A percentile compares a stretch with the other conserved stretches of the same genome.
Evolutionary conservation across 2,113 vertebrate species (phyloP).

Genomic region (Nestor notabilis): DNA sequence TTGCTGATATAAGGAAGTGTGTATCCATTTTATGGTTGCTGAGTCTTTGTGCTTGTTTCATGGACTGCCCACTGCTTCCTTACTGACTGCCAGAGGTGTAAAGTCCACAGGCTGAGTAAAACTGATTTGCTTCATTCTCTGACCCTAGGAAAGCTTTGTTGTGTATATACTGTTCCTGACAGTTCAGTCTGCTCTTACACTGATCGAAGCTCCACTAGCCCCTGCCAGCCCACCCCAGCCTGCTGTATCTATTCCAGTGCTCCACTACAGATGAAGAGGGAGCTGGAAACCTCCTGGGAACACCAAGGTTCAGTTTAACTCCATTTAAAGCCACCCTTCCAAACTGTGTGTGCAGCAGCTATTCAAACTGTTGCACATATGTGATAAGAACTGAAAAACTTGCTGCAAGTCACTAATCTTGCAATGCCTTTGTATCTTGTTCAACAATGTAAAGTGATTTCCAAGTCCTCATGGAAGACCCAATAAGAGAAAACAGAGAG

Average conservation of each 20-base stretch:
- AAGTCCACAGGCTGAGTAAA: neutral
- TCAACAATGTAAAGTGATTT: neutral
- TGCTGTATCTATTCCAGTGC: neutral
- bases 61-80: neutral
- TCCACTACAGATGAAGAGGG: neutral
- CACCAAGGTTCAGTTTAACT: neutral
- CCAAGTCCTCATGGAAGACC: neutral
- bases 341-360: neutral
- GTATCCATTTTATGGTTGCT: neutral
- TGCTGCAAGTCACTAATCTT: neutral
- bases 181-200: neutral
- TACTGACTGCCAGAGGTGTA: neutral
- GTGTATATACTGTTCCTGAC: neutral
- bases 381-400: neutral
- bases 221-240: neutral
- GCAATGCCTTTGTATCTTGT: neutral
- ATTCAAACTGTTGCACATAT: neutral
- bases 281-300: neutral
- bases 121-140: neutral
- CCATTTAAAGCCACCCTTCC: neutral
- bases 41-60: neutral
- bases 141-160: neutral
- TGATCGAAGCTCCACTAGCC: neutral
- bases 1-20: neutral
- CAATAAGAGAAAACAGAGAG: neutral